These are phyloP conservation scores for Diabrotica undecimpunctata DNA, from an alignment of 1,140 invertebrate genomes.

Conservation along the genomic window DNA sequence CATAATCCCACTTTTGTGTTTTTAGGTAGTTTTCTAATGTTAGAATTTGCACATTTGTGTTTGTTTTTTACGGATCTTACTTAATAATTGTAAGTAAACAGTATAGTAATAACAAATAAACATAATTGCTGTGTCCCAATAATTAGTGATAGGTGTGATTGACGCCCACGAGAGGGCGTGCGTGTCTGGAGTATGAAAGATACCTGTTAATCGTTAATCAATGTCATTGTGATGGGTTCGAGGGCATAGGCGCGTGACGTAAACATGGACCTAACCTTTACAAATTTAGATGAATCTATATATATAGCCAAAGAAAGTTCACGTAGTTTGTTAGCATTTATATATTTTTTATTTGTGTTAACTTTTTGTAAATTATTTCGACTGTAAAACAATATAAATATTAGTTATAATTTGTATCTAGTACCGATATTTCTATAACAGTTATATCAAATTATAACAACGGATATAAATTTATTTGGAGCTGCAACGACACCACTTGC, in stretches of 20 bases:
- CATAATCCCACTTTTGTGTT: constrained; percentile 16
- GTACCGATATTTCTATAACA: too few species aligned
- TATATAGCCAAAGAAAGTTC: too few species aligned
- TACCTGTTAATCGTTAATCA: constrained; percentile 32
- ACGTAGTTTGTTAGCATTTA: too few species aligned
- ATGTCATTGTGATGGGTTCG: constrained; percentile 29
- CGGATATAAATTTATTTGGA: too few species aligned
- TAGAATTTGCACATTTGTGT: constrained; percentile 24
- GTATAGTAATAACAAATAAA: constrained; percentile 27
- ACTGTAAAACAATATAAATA: too few species aligned
- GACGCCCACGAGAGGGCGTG: constrained; percentile 22
- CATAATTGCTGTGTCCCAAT: constrained; percentile 47
- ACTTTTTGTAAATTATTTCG: too few species aligned
- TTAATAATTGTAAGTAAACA: constrained; percentile 32
- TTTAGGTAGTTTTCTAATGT: constrained; percentile 28
- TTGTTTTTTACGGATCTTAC: constrained; percentile 29
- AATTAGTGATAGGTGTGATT: constrained; percentile 45
- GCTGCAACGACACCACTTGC: too few species aligned
- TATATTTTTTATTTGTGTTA: too few species aligned
- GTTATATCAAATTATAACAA: too few species aligned
- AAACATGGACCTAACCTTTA: not conserved
- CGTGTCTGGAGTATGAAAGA: constrained; percentile 23
- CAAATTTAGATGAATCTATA: not conserved
- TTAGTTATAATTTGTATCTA: too few species aligned
- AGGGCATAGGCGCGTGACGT: constrained; percentile 6